Conservation (phyloP, 2,888 invertebrate genomes). For the Melanophora roralis region DNA sequence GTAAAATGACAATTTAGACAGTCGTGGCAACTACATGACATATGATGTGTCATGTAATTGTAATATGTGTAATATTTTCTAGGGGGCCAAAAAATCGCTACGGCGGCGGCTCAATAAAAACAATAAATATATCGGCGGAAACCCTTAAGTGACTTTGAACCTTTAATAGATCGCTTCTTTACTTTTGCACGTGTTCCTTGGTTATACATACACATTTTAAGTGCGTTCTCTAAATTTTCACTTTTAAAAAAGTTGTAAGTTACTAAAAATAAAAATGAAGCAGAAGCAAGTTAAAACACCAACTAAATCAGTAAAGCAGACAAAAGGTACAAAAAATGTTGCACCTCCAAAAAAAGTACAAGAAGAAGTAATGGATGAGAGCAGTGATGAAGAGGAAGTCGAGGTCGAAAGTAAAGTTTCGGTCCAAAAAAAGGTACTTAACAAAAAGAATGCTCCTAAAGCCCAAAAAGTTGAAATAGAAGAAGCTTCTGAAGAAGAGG, state of each 20-base stretch:
- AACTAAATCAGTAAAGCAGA: background rate
- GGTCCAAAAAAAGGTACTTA: background rate
- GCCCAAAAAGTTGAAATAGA: background rate
- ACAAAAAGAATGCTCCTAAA: background rate
- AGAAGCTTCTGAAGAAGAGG: background rate
- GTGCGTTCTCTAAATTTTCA: background rate
- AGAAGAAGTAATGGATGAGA: background rate
- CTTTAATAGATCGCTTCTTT: too few relatives aligned
- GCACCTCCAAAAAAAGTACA: background rate
- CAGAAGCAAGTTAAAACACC: conserved; percentile 35
- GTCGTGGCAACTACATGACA: too few relatives aligned
- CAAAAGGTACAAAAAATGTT: background rate
- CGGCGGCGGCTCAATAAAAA: too few relatives aligned
- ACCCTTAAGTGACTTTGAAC: too few relatives aligned
- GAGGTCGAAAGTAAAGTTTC: background rate
- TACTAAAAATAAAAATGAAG: conserved; percentile 37
- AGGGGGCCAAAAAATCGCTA: too few relatives aligned
- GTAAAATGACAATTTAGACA: too few relatives aligned
- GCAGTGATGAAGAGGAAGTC: background rate
- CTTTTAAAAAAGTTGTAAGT: background rate
- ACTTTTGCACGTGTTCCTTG: conserved; percentile 38
- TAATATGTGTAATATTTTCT: too few relatives aligned
- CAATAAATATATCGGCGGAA: too few relatives aligned
- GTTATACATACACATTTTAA: conserved; percentile 23
- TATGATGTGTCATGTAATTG: too few relatives aligned